phyloP scores from a whole-genome alignment of 2,113 vertebrate genomes.

The Bubo scandiacus region DNA sequence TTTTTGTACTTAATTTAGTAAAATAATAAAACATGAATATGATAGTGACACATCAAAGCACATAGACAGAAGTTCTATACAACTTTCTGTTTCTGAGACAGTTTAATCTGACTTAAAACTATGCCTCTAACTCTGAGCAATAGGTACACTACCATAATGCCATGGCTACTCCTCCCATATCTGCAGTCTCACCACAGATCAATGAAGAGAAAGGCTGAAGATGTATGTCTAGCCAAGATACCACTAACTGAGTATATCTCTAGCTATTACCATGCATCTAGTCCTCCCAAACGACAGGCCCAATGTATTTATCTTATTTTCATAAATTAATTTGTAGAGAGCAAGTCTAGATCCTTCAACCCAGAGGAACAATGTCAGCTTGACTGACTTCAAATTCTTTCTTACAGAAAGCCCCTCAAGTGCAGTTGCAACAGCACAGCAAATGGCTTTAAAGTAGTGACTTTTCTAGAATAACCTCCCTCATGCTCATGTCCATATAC shows the following conservation, averaged over 20 bases:
- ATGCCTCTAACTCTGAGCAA: background rate
- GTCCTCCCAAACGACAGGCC: background rate
- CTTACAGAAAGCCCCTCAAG: constrained; percentile 22
- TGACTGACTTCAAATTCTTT: constrained; percentile 57
- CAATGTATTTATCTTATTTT: constrained; percentile 48
- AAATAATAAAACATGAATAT: background rate
- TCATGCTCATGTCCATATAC: background rate
- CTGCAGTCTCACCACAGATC: background rate
- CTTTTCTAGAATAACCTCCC: background rate
- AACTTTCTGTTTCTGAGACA: background rate
- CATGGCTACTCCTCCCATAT: background rate
- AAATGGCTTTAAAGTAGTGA: constrained; percentile 40
- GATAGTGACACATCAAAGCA: background rate
- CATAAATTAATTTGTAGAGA: constrained; percentile 50
- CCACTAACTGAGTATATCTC: background rate
- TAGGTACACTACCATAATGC: background rate
- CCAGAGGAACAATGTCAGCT: background rate
- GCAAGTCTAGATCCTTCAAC: background rate
- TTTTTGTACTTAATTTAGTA: background rate
- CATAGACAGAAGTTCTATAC: background rate
- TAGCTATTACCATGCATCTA: background rate
- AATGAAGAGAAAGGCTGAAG: background rate
- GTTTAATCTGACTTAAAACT: background rate
- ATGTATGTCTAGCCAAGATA: background rate
- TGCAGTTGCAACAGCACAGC: constrained; percentile 9